Evolutionary conservation across 2,888 invertebrate genomes (phyloP), one percentile per base, ranked within the genome.

Genomic region (Cantharis rustica): DNA sequence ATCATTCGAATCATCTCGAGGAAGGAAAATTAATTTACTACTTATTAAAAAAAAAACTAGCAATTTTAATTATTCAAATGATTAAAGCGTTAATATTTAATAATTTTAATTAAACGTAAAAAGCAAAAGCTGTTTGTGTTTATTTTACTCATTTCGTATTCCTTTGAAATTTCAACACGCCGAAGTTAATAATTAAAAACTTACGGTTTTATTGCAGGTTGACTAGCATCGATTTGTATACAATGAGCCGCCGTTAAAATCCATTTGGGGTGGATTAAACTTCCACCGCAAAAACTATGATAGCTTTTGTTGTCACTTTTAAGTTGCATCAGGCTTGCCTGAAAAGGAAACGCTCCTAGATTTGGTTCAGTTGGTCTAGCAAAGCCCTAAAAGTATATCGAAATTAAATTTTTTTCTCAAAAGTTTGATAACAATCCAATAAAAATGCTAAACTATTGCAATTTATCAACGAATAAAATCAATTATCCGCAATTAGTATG

Each of bases 211-310:
- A 86, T 80, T 13, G 82, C 82, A 68, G 85, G 81, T 27, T 81
- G 72, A 64, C 76, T 77, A 16, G 81, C 83, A 79, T 87, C 85
- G 68, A 86, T 81, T 80, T 87, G 87, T 61, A 88, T 85, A 79
- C 88, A 88, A 81, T 88, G 87, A 10, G 87, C 88, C 9, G 88
- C 87, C 71, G 87, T 88, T 79, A 88, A 79, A 62, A 87, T 80
- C 88, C 88, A 88, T 79, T 79, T 79, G n/a, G 86, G 86, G 79
- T 88, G 86, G 79, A 88, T 87, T 71, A 88, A 83, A 79, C 87
- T 87, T 61, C 88, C 88, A 17, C 87, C 88, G 80, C 87, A 88
- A 80, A 87, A 87, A 75, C 86, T 86, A 68, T 84, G 83, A 76
- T 83, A 85, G 26, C 81, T 81, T 71, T 83, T 82, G 72, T 81